A percentile compares a stretch with the other conserved stretches of the same genome.
These are phyloP conservation scores for Vannuccia rotundouncinata DNA, from an alignment of 2,888 invertebrate species.

Conservation along the genomic window DNA sequence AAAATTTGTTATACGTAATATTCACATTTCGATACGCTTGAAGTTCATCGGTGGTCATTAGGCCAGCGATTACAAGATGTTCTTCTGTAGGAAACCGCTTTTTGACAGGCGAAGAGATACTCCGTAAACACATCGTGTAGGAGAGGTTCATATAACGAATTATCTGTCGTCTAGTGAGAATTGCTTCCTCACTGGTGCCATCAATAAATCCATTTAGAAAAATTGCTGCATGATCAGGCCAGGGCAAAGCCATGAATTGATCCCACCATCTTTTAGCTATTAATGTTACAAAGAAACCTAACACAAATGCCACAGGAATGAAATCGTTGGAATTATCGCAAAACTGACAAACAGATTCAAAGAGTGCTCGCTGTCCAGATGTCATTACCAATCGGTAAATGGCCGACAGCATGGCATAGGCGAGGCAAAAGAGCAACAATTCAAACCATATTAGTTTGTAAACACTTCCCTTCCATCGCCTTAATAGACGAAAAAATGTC, in stretches of 20 bases:
- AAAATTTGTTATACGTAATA: constrained; percentile 62
- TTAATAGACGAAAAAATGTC: constrained; percentile 27
- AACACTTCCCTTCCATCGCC: constrained; percentile 35
- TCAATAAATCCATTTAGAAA: constrained; percentile 37
- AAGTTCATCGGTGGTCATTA: constrained; percentile 62
- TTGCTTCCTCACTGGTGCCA: constrained; percentile 48
- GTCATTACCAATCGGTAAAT: constrained; percentile 18
- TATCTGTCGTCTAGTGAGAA: constrained; percentile 62
- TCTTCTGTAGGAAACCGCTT: constrained; percentile 59
- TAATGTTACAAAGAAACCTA: constrained; percentile 39
- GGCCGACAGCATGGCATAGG: not conserved
- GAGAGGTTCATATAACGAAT: constrained; percentile 61
- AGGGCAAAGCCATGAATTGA: constrained; percentile 40
- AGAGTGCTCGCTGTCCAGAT: not conserved
- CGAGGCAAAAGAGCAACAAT: constrained; percentile 1
- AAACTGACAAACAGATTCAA: constrained; percentile 30
- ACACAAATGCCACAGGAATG: constrained; percentile 41
- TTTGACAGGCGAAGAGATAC: constrained; percentile 64
- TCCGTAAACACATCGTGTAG: constrained; percentile 61
- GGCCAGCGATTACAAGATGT: constrained; percentile 58
- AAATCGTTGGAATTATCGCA: not conserved
- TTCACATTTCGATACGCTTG: constrained; percentile 61
- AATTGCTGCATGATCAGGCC: constrained; percentile 40
- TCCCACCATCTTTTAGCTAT: constrained; percentile 41
- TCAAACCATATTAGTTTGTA: constrained; percentile 36